A percentile compares a stretch with the other conserved stretches of the same genome.
These are phyloP conservation scores for Phasianus colchicus DNA, from an alignment of 2,113 vertebrate genomes.

Conservation along the genomic window DNA sequence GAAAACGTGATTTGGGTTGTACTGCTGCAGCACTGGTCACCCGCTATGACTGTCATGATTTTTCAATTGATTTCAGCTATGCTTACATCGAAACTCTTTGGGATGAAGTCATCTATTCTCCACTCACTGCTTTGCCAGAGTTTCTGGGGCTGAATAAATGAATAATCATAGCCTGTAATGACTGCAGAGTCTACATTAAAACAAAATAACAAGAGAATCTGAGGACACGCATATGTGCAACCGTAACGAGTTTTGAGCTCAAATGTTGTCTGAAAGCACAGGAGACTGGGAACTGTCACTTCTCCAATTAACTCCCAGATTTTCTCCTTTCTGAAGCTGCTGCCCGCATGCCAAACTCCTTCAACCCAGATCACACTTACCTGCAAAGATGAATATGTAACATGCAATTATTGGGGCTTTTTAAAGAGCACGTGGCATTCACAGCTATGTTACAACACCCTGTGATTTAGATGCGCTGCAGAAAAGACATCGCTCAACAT, in stretches of 20 bases:
- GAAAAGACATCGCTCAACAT: background rate
- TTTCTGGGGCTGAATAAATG: constrained; percentile 25
- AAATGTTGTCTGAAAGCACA: background rate
- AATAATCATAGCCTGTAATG: background rate
- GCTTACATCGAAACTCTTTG: background rate
- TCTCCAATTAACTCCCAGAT: background rate
- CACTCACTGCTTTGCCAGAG: background rate
- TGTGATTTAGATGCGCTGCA: background rate
- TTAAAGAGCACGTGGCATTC: background rate
- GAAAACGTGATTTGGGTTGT: constrained; percentile 4
- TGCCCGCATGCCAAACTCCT: background rate
- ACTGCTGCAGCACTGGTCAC: background rate
- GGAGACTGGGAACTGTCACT: background rate
- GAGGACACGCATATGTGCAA: background rate
- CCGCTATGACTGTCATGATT: background rate
- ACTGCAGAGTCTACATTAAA: background rate
- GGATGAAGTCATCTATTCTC: background rate
- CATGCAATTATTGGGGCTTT: background rate
- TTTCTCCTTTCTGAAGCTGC: constrained; percentile 36
- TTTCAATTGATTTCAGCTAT: constrained; percentile 4
- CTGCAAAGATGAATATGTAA: background rate
- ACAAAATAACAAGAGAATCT: background rate
- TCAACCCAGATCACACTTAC: background rate
- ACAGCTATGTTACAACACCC: background rate
- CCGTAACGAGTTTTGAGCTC: background rate